phyloP scores from a whole-genome alignment of 2,888 invertebrate species.

The Leptinotarsa peninsularis region DNA sequence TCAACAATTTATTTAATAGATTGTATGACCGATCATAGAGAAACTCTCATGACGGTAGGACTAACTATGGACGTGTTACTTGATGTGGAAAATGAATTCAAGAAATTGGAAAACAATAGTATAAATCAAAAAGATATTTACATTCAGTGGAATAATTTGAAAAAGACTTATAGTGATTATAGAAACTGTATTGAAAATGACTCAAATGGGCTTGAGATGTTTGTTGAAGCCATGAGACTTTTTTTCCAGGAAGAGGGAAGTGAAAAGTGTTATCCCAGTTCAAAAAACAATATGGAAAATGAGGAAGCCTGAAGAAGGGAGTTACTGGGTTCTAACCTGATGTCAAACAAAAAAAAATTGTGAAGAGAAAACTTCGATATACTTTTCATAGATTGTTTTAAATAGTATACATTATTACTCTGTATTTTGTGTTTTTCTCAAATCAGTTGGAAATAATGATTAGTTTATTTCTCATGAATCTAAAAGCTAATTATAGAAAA shows the following conservation, averaged over 20 bases:
- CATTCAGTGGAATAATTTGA: constrained; percentile 36
- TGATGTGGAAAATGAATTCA: constrained; percentile 35
- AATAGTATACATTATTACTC: neutral
- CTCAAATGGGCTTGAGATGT: constrained; percentile 29
- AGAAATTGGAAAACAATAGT: constrained; percentile 33
- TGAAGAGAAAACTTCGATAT: neutral
- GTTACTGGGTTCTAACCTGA: neutral
- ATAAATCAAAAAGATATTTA: constrained; percentile 43
- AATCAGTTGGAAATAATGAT: no score
- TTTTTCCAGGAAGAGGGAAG: constrained; percentile 31
- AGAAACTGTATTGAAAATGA: constrained; percentile 27
- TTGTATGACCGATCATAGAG: constrained; percentile 34
- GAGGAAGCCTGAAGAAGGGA: neutral
- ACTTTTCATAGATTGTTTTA: neutral
- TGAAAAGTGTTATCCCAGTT: constrained; percentile 6
- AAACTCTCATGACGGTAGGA: constrained; percentile 31
- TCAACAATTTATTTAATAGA: constrained; percentile 33
- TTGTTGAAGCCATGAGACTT: constrained; percentile 37
- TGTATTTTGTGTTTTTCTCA: neutral
- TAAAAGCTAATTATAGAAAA: no score
- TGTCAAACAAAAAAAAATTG: neutral
- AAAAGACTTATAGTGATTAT: constrained; percentile 35
- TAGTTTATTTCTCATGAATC: no score
- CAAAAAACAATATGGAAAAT: constrained; percentile 18
- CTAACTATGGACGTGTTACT: constrained; percentile 34